phyloP scores from a whole-genome alignment of 2,113 vertebrate genomes.

The Platysteira castanea region DNA sequence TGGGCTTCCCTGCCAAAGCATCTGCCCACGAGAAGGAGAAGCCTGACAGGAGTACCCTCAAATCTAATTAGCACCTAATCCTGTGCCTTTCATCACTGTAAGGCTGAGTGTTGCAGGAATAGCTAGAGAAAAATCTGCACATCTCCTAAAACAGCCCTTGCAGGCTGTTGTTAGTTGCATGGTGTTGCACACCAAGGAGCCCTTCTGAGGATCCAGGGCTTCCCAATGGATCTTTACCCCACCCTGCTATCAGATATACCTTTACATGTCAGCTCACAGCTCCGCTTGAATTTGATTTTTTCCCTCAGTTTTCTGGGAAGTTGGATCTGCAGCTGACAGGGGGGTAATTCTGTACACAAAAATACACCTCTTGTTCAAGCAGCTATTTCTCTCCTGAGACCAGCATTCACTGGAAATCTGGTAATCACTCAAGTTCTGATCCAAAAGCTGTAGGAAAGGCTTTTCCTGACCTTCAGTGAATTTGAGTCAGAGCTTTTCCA shows the following conservation, averaged over 20 bases:
- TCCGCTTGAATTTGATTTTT: neutral
- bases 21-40: neutral
- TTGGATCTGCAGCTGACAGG: neutral
- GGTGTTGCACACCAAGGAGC: neutral
- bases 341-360: neutral
- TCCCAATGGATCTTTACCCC: neutral
- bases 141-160: neutral
- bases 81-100: neutral
- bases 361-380: neutral
- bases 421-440: neutral
- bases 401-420: neutral
- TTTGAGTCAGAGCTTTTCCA: neutral
- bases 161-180: neutral
- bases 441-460: neutral
- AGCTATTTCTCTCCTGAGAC: neutral
- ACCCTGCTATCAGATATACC: neutral
- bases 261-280: neutral
- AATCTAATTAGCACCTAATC: conserved; percentile 29
- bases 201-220: neutral
- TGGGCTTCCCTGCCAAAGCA: neutral
- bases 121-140: neutral
- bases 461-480: neutral
- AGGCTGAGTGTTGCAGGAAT: neutral
- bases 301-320: neutral
- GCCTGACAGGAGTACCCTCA: neutral